Evolutionary conservation across 2,113 vertebrate genomes (phyloP), one percentile per base, ranked within the genome.

Genomic region (Condylura cristata): DNA sequence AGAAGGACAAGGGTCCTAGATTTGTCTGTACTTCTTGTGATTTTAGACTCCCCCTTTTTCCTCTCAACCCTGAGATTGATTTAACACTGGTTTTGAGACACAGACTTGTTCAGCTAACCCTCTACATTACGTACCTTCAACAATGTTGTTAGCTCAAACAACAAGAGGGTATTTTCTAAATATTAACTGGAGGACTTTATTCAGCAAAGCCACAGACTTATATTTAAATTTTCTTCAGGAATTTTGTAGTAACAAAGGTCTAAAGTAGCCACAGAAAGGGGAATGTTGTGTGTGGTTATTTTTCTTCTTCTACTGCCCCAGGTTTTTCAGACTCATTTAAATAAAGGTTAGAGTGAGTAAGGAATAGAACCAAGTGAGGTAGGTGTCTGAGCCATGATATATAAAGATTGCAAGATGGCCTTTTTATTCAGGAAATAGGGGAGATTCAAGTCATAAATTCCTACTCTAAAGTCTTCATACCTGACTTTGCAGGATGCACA

Each of bases 1-100:
- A 10, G 99, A 99, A 97, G 99, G 99, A 71, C 99, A 99, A 93
- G 98, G 98, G 60, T 99, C 98, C 83, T 99, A 99, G 94, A 98
- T 78, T 48, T 34, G 11, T 58, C 85, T 84, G 61, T 39, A 94
- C 60, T 80, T 53, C 74, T 70, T 90, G 70, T 87, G 46, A 94
- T 79, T 95, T 95, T 98, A 98, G 88, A 96, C 92, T 97, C 91
- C 97, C 98, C 96, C 95, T 97, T 96, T 96, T 97, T 48, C 94
- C 71, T 96, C 91, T 98, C 94, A 94, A 24, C 94, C 96, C 95
- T 78, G 60, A 91, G 70, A 95, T 48, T 97, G 97, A 98, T 93
- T 98, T 97, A 97, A 98, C 98, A 98, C 98, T 98, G 98, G 97
- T 98, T 98, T 98, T 97, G 98, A 98, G 97, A 98, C 96, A 98